phyloP scores from a whole-genome alignment of 2,888 invertebrate genomes.

The Timema cristinae region DNA sequence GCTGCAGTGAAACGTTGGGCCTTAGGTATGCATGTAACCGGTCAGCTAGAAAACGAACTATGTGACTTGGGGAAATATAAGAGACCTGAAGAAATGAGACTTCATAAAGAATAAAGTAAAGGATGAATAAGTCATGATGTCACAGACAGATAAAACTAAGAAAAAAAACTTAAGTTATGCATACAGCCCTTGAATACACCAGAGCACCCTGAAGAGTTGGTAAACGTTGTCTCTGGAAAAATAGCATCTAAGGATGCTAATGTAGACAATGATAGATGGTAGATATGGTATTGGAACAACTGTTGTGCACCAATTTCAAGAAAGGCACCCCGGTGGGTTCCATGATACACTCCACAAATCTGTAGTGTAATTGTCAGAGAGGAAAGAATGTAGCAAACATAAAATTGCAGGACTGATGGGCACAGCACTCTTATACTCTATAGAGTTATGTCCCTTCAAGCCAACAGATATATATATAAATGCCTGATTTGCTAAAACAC shows the following conservation, averaged over 20 bases:
- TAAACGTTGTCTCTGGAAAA: slow-evolving; percentile 5
- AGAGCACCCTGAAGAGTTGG: slow-evolving; percentile 5
- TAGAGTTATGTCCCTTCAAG: background rate
- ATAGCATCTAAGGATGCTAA: background rate
- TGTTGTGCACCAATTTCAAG: background rate
- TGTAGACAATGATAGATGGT: background rate
- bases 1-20: too few relatives aligned
- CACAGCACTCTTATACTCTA: background rate
- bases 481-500: background rate
- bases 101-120: background rate
- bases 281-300: background rate
- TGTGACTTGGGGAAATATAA: background rate
- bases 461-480: background rate
- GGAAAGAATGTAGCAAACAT: background rate
- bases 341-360: background rate
- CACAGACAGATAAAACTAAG: background rate
- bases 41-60: slow-evolving; percentile 1
- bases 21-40: too few relatives aligned
- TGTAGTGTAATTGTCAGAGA: background rate
- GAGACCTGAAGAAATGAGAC: background rate
- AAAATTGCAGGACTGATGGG: background rate
- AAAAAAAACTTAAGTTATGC: background rate
- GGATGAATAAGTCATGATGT: background rate
- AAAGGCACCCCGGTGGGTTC: background rate
- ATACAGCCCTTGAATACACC: background rate